These are phyloP conservation scores for Neogobius melanostomus DNA, from an alignment of 2,113 vertebrate genomes.

Conservation along the genomic window DNA sequence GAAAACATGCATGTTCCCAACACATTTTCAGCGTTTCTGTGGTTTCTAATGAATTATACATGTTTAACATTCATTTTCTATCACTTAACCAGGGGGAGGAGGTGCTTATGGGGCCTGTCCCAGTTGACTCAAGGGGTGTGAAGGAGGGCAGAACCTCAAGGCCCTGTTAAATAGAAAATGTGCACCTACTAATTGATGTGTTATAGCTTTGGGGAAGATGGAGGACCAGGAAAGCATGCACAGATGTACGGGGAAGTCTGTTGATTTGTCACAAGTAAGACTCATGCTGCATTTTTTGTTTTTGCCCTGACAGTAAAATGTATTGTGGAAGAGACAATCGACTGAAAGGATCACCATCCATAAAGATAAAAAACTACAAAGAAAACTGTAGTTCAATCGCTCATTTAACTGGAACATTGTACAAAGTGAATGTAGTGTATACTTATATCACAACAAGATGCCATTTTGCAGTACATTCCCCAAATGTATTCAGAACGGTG, in stretches of 20 bases:
- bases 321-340: too few relatives aligned
- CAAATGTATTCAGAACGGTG: too few relatives aligned
- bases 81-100: not conserved
- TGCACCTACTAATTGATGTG: not conserved
- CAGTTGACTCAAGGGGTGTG: not conserved
- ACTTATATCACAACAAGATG: too few relatives aligned
- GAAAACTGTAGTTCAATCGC: too few relatives aligned
- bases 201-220: not conserved
- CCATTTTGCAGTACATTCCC: too few relatives aligned
- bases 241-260: not conserved
- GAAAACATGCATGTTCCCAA: not conserved
- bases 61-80: not conserved
- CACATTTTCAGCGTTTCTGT: not conserved
- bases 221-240: too few relatives aligned
- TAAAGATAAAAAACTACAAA: too few relatives aligned
- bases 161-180: not conserved
- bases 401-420: too few relatives aligned
- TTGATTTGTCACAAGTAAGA: not conserved
- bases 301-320: not conserved
- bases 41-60: slow-evolving; percentile 5
- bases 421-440: too few relatives aligned
- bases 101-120: not conserved
- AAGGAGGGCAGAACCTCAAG: slow-evolving; percentile 2
- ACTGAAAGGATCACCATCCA: too few relatives aligned
- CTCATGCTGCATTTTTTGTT: not conserved